These are phyloP conservation scores for Atta cephalotes DNA, from an alignment of 1,140 invertebrate species.

Conservation along the genomic window DNA sequence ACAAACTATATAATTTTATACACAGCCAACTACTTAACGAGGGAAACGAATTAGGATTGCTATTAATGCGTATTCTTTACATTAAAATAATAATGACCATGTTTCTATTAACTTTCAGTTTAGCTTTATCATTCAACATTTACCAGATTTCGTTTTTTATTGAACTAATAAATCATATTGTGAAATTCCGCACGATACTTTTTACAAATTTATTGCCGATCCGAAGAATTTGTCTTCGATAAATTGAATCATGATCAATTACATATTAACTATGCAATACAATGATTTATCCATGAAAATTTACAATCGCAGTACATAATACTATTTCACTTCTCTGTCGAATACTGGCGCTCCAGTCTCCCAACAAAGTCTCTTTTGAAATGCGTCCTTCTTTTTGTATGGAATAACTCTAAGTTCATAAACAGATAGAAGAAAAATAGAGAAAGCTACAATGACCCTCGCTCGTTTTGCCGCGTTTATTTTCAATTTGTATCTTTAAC, in stretches of 20 bases:
- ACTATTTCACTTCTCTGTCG: slow-evolving; percentile 30
- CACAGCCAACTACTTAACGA: slow-evolving; percentile 62
- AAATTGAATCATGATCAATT: slow-evolving; percentile 49
- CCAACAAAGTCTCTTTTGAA: slow-evolving; percentile 9
- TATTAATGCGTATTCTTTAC: slow-evolving; percentile 20
- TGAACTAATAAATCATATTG: slow-evolving; percentile 15
- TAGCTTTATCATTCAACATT: slow-evolving; percentile 54
- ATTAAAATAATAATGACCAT: slow-evolving; percentile 37
- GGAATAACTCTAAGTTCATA: slow-evolving; percentile 50
- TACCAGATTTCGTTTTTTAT: slow-evolving; percentile 17
- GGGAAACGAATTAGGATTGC: slow-evolving; percentile 38
- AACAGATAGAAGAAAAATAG: slow-evolving; percentile 63
- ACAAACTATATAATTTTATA: slow-evolving; percentile 58
- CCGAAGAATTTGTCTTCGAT: slow-evolving; percentile 13
- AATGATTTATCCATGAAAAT: slow-evolving; percentile 43
- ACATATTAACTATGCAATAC: slow-evolving; percentile 20
- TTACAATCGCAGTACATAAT: slow-evolving; percentile 26
- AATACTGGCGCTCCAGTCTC: slow-evolving; percentile 4
- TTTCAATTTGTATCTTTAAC: slow-evolving; percentile 29
- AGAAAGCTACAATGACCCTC: slow-evolving; percentile 58
- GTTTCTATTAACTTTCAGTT: slow-evolving; percentile 56
- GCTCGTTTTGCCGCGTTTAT: slow-evolving; percentile 42
- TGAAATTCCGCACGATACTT: slow-evolving; percentile 8
- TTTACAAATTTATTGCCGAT: slow-evolving; percentile 65
- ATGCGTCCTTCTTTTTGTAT: neutral